Percentiles rank a stretch among this genome's conserved stretches.
Conservation (phyloP, 1,140 invertebrate genomes). For the Pollicipes pollicipes region DNA sequence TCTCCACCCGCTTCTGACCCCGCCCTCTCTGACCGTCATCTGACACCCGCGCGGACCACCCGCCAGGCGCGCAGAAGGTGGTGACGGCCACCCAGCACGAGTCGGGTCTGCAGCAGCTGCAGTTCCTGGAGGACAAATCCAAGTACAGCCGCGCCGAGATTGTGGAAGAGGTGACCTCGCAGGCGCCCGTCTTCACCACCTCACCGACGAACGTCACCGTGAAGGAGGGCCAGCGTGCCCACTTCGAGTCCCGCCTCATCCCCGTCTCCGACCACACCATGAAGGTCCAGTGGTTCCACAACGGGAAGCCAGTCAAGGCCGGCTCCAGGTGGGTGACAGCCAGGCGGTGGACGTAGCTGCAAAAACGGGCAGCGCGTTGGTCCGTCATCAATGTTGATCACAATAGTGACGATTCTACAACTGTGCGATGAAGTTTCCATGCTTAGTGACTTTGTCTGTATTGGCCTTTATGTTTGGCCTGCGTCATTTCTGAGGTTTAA, state of each 20-base stretch:
- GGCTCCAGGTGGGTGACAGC: conserved; percentile 16
- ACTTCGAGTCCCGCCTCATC: conserved; percentile 87
- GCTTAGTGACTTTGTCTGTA: no score
- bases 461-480: no score
- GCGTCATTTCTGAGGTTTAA: no score
- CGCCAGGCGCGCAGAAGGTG: conserved; percentile 30
- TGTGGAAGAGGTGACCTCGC: conserved; percentile 56
- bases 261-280: conserved; percentile 90
- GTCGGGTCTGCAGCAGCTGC: conserved; percentile 60
- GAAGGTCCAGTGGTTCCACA: conserved; percentile 96
- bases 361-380: no score
- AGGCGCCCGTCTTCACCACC: conserved; percentile 77
- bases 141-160: conserved; percentile 51
- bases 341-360: no score
- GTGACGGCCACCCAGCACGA: conserved; percentile 67
- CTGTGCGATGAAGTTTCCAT: no score
- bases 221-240: conserved; percentile 83
- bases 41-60: no score
- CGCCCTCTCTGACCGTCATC: no score
- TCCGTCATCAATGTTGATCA: no score
- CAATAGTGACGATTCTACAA: no score
- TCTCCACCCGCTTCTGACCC: no score
- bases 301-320: conserved; percentile 69
- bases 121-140: conserved; percentile 63
- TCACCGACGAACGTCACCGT: conserved; percentile 77